Evolutionary conservation across 2,888 invertebrate species (phyloP).

Genomic region (Ophioninae sp.): DNA sequence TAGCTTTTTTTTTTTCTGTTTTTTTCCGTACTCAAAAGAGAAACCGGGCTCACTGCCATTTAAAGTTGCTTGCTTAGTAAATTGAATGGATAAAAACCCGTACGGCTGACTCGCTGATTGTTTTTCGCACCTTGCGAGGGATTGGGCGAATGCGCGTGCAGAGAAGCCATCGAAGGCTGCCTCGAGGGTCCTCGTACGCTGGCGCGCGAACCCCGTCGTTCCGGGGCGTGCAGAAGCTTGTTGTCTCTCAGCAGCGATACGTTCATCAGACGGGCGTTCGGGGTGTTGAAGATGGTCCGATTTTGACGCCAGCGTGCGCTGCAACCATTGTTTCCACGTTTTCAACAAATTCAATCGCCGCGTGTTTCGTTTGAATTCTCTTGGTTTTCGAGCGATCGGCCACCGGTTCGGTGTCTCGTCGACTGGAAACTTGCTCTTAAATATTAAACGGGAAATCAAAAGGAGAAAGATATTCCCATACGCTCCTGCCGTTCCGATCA

Average conservation of each 20-base stretch:
- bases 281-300: conserved; percentile 96
- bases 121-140: conserved; percentile 84
- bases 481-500: background rate
- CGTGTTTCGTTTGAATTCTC: too few relatives aligned
- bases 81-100: conserved; percentile 79
- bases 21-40: conserved; percentile 49
- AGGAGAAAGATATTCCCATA: background rate
- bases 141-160: conserved; percentile 90
- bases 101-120: conserved; percentile 80
- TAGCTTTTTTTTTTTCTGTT: conserved; percentile 46
- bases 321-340: conserved; percentile 74
- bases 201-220: conserved; percentile 90
- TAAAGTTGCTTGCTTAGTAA: conserved; percentile 80
- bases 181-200: conserved; percentile 91
- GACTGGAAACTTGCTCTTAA: background rate
- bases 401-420: background rate
- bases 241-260: conserved; percentile 91
- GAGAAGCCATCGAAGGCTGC: conserved; percentile 92
- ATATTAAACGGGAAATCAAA: background rate
- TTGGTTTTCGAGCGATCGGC: too few relatives aligned
- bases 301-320: conserved; percentile 96
- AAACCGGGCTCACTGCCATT: conserved; percentile 60
- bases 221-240: conserved; percentile 89
- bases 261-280: conserved; percentile 96
- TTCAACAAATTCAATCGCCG: too few relatives aligned